A percentile compares a stretch with the other conserved stretches of the same genome.
Evolutionary conservation across 2,888 invertebrate genomes (phyloP).

Genomic region (Stenurella melanura): DNA sequence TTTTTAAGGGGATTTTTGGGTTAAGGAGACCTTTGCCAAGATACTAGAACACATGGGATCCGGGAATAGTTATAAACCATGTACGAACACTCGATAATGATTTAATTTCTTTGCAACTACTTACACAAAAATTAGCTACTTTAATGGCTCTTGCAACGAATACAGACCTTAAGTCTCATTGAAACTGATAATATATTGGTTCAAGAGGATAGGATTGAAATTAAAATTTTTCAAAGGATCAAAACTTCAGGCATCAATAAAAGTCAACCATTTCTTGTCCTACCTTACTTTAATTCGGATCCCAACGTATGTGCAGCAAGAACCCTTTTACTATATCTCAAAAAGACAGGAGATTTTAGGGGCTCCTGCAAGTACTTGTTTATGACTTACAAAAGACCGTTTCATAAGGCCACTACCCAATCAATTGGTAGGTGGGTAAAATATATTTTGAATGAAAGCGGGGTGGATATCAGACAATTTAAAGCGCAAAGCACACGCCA

Average conservation of each 20-base stretch:
- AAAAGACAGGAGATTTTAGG: slow-evolving; percentile 9
- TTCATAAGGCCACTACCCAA: slow-evolving; percentile 35
- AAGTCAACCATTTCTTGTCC: not conserved
- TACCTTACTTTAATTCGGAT: slow-evolving; percentile 7
- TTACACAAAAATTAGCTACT: slow-evolving; percentile 34
- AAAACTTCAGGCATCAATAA: slow-evolving; percentile 34
- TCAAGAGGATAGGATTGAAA: not conserved
- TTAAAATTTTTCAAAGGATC: slow-evolving; percentile 21
- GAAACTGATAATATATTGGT: slow-evolving; percentile 29
- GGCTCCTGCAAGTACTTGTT: slow-evolving; percentile 7
- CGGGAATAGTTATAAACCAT: slow-evolving; percentile 40
- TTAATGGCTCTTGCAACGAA: slow-evolving; percentile 39
- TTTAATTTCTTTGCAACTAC: slow-evolving; percentile 24
- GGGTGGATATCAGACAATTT: not conserved
- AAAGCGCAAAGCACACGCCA: slow-evolving; percentile 35
- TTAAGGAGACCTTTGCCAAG: slow-evolving; percentile 32
- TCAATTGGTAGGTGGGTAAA: slow-evolving; percentile 39
- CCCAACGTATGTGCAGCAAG: slow-evolving; percentile 12
- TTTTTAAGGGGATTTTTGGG: slow-evolving; percentile 44
- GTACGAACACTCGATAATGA: slow-evolving; percentile 21
- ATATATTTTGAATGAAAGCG: slow-evolving; percentile 24
- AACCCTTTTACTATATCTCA: not conserved
- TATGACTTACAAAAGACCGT: slow-evolving; percentile 33
- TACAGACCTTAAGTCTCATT: slow-evolving; percentile 40
- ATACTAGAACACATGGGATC: slow-evolving; percentile 42